Base-by-base conservation (phyloP, 1,140 invertebrate genomes). In the Cotesia chilonis region DNA sequence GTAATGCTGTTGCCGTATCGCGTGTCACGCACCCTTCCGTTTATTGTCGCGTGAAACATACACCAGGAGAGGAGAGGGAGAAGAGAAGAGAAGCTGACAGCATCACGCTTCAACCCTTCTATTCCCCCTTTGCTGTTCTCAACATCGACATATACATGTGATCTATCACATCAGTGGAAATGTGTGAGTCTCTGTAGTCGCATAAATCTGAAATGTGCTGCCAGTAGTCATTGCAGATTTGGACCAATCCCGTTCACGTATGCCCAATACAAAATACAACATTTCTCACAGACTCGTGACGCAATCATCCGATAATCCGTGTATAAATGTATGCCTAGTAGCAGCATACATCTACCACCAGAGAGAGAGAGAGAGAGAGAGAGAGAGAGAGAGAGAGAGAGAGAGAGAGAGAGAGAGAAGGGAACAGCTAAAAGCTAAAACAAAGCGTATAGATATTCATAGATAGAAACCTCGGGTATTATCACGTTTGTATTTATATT, bases 291-390 rank as follows among this genome's bases (percentile, higher is more conserved):
- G 12, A 63, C 60, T 63, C 14, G 41, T 65, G 37, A 17, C 38
- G 36, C 63, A 65, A 65, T 65, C 63, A 65, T n/a, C 63, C 63
- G 38, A 65, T 65, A 51, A 65, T 65, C 63, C 63, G 17, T 36
- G 60, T 37, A 60, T 6, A 9, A 38, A 63, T 12, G 37, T 12
- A 14, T 12, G 9, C 9, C 28, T 36, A 28, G 28, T 60, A 12
- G 28, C 28, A 28, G 28, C 28, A 28, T 28, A 28, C 28, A 28
- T 28, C 28, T 28, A 28, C 28, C 28, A 28, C 1, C 28, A 28
- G 1, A 28, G 28, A 17, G 17, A 17, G 28, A 28, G 28, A 28
- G 14, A 14, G 14, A 14, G 14, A 14, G 14, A 14, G 28, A 28
- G 28, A 28, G 28, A 28, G 28, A 28, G 28, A 28, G 28, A 17